Conservation (phyloP, 2,888 invertebrate genomes). For the Orthosia gothica region DNA sequence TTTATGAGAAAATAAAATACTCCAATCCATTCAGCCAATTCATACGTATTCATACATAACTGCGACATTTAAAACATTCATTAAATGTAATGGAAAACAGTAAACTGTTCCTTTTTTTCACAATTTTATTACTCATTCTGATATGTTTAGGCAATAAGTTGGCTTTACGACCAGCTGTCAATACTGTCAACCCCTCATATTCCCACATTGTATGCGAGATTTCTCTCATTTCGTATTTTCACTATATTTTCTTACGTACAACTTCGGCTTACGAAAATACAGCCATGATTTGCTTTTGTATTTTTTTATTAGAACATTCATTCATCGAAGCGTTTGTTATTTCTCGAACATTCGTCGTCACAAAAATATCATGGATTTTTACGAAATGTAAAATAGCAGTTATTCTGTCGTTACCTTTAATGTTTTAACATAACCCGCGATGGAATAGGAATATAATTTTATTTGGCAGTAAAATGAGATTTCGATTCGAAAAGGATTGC, state of each 20-base stretch:
- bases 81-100: slow-evolving; percentile 53
- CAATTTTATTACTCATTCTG: slow-evolving; percentile 64
- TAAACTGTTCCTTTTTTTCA: slow-evolving; percentile 50
- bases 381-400: slow-evolving; percentile 40
- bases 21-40: slow-evolving; percentile 21
- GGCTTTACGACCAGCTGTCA: slow-evolving; percentile 78
- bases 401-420: slow-evolving; percentile 28
- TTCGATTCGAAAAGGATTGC: slow-evolving; percentile 16
- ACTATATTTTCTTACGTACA: slow-evolving; percentile 56
- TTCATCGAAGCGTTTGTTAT: slow-evolving; percentile 31
- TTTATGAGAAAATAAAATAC: slow-evolving; percentile 12
- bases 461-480: slow-evolving; percentile 31
- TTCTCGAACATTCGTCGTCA: slow-evolving; percentile 21
- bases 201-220: slow-evolving; percentile 50
- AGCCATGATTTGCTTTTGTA: slow-evolving; percentile 34
- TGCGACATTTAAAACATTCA: slow-evolving; percentile 46
- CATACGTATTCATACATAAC: slow-evolving; percentile 1
- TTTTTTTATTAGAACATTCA: slow-evolving; percentile 37
- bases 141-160: slow-evolving; percentile 78
- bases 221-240: slow-evolving; percentile 53
- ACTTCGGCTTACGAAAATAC: slow-evolving; percentile 51
- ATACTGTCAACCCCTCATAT: slow-evolving; percentile 74
- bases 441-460: slow-evolving; percentile 37
- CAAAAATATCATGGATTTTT: slow-evolving; percentile 46
- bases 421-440: slow-evolving; percentile 11